Base-by-base conservation (phyloP, 2,113 vertebrate species). In the Barnardius zonarius region DNA sequence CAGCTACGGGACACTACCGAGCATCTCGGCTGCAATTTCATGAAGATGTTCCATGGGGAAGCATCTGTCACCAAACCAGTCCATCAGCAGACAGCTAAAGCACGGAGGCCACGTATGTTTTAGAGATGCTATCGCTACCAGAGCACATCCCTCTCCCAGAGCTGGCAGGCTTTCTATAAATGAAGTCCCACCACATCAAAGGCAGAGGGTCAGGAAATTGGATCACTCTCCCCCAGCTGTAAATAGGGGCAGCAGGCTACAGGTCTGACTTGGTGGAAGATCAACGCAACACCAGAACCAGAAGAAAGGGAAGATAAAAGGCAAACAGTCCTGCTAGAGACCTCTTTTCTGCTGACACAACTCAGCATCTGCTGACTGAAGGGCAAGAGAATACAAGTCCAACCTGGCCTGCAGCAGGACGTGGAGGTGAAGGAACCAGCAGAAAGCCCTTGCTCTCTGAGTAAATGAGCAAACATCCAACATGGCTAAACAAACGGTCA, bases 1-100 rank as follows among this genome's bases (percentile, higher is more conserved):
- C 37, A 66, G 25, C 28, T 6, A 5, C 0, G 0, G 35, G 27
- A 13, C 31, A 27, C 7, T 0, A 24, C 0, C 0, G 8, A 3
- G 17, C 0, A 33, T 2, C 48, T 28, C 46, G 11, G 25, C 67
- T 13, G 39, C 19, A 19, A 46, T 28, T 22, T 10, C 63, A 24
- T 4, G 10, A 46, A 27, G 20, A 35, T 3, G 7, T 1, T 25
- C 1, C 2, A 63, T 51, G 24, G n/a, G 10, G 72, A 82, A 63
- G 44, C 33, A 11, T 13, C 19, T 64, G 63, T 31, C 68, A 62
- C 41, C 23, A 33, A 61, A 33, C 10, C 41, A 17, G 35, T 10
- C 51, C 1, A 0, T 2, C 66, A 68, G 52, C 46, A 31, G 43
- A n/a, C 7, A 10, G 61, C 37, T 35, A 13, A 72, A 66, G 24